A percentile compares a stretch with the other conserved stretches of the same genome.
Evolutionary conservation across 2,888 invertebrate species (phyloP).

Genomic region (Caenorhabditis afra): DNA sequence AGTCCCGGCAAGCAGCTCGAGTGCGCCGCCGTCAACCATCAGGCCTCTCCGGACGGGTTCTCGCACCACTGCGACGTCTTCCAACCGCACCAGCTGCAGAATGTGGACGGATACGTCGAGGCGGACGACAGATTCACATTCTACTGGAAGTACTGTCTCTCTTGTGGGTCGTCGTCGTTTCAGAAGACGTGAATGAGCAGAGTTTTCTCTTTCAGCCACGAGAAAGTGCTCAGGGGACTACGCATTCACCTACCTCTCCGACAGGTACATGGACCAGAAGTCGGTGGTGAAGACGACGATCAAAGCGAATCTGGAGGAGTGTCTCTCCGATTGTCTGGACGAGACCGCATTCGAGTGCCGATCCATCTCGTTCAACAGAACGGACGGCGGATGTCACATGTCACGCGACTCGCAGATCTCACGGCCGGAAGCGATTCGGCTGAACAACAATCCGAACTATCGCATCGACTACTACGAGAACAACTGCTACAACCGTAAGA

Average conservation of each 20-base stretch:
- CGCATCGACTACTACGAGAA: conserved; percentile 81
- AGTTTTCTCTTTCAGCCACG: conserved; percentile 70
- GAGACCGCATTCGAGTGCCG: conserved; percentile 76
- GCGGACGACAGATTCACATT: conserved; percentile 80
- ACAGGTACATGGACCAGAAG: conserved; percentile 78
- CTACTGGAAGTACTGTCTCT: conserved; percentile 80
- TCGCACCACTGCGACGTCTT: conserved; percentile 80
- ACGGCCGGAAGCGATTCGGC: conserved; percentile 76
- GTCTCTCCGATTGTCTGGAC: conserved; percentile 78
- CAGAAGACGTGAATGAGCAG: not conserved
- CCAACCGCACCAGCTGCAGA: conserved; percentile 75
- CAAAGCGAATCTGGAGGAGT: conserved; percentile 76
- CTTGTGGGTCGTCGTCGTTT: conserved; percentile 61
- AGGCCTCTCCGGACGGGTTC: conserved; percentile 73
- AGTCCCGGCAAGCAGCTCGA: conserved; percentile 67
- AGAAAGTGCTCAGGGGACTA: conserved; percentile 77
- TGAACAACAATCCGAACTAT: conserved; percentile 81
- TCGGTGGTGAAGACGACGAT: conserved; percentile 69
- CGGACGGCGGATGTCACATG: conserved; percentile 79
- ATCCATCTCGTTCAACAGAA: conserved; percentile 80
- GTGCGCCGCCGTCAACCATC: conserved; percentile 80
- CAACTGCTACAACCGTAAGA: conserved; percentile 80
- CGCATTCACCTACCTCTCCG: conserved; percentile 80
- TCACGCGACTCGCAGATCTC: conserved; percentile 79
- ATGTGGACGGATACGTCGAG: conserved; percentile 80